A percentile compares a stretch with the other conserved stretches of the same genome.
Evolutionary conservation across 2,888 invertebrate species (phyloP).

Genomic region (Plebejus melissa): DNA sequence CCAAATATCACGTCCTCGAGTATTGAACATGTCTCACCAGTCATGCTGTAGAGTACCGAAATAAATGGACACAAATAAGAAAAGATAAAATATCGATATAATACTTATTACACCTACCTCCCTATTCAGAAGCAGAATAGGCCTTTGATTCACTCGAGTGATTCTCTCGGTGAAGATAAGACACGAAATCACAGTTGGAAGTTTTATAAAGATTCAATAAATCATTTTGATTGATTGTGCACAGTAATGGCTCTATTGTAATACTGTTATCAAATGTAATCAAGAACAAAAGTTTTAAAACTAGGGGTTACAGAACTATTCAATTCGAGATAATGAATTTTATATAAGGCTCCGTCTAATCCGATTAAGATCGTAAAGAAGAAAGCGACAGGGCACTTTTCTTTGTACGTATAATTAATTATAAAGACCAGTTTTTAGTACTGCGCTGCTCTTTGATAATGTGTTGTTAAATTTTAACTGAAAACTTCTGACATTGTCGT

Average conservation of each 20-base stretch:
- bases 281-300: slow-evolving; percentile 8
- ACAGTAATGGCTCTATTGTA: slow-evolving; percentile 3
- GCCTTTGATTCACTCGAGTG: slow-evolving; percentile 22
- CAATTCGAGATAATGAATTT: slow-evolving; percentile 1
- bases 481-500: background rate
- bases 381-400: background rate
- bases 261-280: slow-evolving; percentile 14
- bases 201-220: slow-evolving; percentile 24
- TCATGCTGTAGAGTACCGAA: background rate
- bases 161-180: slow-evolving; percentile 15
- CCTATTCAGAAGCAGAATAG: slow-evolving; percentile 16
- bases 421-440: background rate
- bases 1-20: no score
- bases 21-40: no score
- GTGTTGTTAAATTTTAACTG: background rate
- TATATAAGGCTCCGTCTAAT: background rate
- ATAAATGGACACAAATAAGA: background rate
- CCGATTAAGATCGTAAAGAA: background rate
- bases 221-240: slow-evolving; percentile 24
- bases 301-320: background rate
- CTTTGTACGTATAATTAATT: background rate
- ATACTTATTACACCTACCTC: background rate
- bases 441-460: background rate
- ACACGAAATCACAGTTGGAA: slow-evolving; percentile 23
- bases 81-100: background rate